Evolutionary conservation across 1,140 invertebrate genomes (phyloP), one percentile per base, ranked within the genome.

Genomic region (Macrosteles quadrilineatus): DNA sequence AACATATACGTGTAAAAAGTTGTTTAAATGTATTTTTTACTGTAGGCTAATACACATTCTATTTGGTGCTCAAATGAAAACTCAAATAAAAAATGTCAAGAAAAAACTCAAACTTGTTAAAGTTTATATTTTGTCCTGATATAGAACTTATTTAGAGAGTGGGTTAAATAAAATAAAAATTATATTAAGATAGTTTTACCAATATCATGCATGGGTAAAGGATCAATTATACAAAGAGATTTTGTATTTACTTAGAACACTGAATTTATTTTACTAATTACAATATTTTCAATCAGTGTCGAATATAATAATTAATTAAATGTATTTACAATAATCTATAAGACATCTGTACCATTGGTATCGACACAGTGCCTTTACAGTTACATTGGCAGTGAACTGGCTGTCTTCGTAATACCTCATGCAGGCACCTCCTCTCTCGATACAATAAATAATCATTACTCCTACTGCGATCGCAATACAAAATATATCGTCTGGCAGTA

Each of bases 191-290:
- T n/a, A n/a, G n/a, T n/a, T n/a, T n/a, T n/a, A n/a, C n/a, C n/a
- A n/a, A n/a, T n/a, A n/a, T n/a, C n/a, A n/a, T n/a, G n/a, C n/a
- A n/a, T n/a, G n/a, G n/a, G n/a, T n/a, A n/a, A n/a, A n/a, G n/a
- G n/a, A n/a, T n/a, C n/a, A n/a, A n/a, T n/a, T n/a, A n/a, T n/a
- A n/a, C n/a, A n/a, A n/a, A n/a, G n/a, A n/a, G n/a, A n/a, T n/a
- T n/a, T n/a, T n/a, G n/a, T n/a, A n/a, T n/a, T n/a, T 36, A 36
- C 32, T 36, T 36, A 36, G 32, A 59, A 67, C 62, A 64, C 36
- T 64, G 62, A 64, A 64, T 40, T 64, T 64, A 64, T 64, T 32
- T 64, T 64, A 64, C 62, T 64, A 64, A 64, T 64, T 64, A 64
- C 62, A 64, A 64, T 64, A 64, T 64, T 32, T 64, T 43, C 62